Evolutionary conservation across 2,888 invertebrate species (phyloP).

Genomic region (Vesta saturnalis): DNA sequence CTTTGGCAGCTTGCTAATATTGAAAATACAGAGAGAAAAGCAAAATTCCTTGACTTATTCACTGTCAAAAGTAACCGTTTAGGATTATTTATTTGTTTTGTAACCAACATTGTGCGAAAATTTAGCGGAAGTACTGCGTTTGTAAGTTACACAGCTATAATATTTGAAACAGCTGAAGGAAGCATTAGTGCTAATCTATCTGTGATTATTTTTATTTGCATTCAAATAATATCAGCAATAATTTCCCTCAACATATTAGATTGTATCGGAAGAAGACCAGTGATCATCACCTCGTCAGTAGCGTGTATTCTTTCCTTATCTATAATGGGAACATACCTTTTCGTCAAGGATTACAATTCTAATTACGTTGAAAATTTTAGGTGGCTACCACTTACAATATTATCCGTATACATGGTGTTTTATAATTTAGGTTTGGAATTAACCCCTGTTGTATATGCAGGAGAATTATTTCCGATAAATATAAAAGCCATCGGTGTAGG

Average conservation of each 20-base stretch:
- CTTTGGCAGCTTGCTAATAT: slow-evolving; percentile 46
- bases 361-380: slow-evolving; percentile 55
- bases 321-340: slow-evolving; percentile 61
- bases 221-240: slow-evolving; percentile 67
- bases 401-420: slow-evolving; percentile 64
- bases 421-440: slow-evolving; percentile 66
- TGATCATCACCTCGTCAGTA: slow-evolving; percentile 67
- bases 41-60: slow-evolving; percentile 60
- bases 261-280: slow-evolving; percentile 51
- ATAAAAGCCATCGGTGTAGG: slow-evolving; percentile 68
- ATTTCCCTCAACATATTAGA: not conserved
- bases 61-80: slow-evolving; percentile 67
- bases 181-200: slow-evolving; percentile 65
- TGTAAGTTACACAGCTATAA: slow-evolving; percentile 67
- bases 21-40: slow-evolving; percentile 54
- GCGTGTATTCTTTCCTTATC: slow-evolving; percentile 60
- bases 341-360: slow-evolving; percentile 58
- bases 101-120: slow-evolving; percentile 70
- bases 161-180: slow-evolving; percentile 66
- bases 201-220: slow-evolving; percentile 68
- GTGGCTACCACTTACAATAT: slow-evolving; percentile 64
- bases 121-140: slow-evolving; percentile 70
- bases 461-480: slow-evolving; percentile 67
- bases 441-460: slow-evolving; percentile 64
- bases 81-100: slow-evolving; percentile 66